Evolutionary conservation across 2,113 vertebrate genomes (phyloP).

Genomic region (Tragelaphus imberbis): DNA sequence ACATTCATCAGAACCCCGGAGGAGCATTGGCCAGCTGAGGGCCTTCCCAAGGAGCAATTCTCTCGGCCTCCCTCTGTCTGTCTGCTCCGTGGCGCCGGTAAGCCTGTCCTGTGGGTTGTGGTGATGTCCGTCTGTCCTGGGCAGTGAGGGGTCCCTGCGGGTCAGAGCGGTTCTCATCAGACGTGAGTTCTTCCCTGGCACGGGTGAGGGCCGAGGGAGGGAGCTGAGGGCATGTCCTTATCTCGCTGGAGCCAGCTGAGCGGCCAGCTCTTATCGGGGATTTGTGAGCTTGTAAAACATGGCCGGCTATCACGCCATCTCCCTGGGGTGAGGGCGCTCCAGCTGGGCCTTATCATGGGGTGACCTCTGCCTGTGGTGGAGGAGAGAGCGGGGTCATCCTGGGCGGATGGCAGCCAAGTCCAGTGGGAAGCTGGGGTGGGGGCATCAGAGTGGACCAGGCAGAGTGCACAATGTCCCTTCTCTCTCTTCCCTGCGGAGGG

Average conservation of each 20-base stretch:
- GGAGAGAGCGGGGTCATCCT: background rate
- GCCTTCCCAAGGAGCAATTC: accelerated
- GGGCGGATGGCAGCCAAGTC: background rate
- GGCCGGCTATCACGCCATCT: slow-evolving; percentile 27
- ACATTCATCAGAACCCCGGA: accelerated
- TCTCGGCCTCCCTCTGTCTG: accelerated
- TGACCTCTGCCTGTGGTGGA: background rate
- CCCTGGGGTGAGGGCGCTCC: background rate
- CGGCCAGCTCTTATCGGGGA: slow-evolving; percentile 4
- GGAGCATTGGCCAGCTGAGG: accelerated
- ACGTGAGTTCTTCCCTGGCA: background rate
- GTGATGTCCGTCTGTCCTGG: background rate
- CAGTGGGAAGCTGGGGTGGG: background rate
- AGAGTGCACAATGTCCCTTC: accelerated
- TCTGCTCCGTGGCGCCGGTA: accelerated
- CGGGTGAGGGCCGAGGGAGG: background rate
- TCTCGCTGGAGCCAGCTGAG: slow-evolving; percentile 16
- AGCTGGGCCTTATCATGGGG: background rate
- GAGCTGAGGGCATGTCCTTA: slow-evolving; percentile 11
- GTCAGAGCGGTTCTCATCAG: background rate
- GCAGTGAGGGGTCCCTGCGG: accelerated
- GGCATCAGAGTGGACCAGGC: background rate
- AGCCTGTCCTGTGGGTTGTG: accelerated
- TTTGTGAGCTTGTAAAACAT: slow-evolving; percentile 67
- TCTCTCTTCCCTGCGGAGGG: background rate